These are phyloP conservation scores for Hiodon alosoides DNA, from an alignment of 2,113 vertebrate species.

Conservation along the genomic window DNA sequence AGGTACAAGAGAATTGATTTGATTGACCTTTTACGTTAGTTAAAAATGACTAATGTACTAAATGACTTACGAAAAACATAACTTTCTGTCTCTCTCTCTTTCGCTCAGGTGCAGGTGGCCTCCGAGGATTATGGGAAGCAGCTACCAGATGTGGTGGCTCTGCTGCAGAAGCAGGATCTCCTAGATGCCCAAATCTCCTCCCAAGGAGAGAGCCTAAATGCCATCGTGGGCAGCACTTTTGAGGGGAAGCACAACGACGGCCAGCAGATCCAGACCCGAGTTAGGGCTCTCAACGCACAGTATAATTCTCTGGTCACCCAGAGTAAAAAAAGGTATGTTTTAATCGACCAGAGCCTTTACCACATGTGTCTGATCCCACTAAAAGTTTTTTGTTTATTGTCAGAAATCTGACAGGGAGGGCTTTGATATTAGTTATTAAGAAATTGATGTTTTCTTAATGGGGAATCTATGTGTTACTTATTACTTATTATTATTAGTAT, in stretches of 20 bases:
- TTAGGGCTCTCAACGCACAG: conserved; percentile 61
- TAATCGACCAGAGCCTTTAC: neutral
- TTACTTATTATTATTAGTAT: too few species aligned
- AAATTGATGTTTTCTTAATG: too few species aligned
- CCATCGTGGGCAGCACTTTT: conserved; percentile 53
- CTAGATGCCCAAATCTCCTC: conserved; percentile 71
- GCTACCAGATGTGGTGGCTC: conserved; percentile 66
- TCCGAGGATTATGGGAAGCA: conserved; percentile 71
- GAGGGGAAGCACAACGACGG: conserved; percentile 44
- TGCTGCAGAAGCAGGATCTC: conserved; percentile 79
- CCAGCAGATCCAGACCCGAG: conserved; percentile 63
- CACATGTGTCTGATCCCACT: too few species aligned
- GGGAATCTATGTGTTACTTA: too few species aligned
- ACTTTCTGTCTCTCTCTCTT: neutral
- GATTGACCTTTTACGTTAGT: neutral
- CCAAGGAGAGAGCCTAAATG: conserved; percentile 60
- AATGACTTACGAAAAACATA: too few species aligned
- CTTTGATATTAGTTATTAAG: too few species aligned
- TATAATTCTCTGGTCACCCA: conserved; percentile 66
- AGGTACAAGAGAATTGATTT: conserved; percentile 54
- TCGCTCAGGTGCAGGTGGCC: conserved; percentile 57
- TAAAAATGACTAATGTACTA: neutral
- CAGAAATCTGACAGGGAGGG: too few species aligned
- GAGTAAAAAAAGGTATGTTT: conserved; percentile 69
- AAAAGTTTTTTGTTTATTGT: too few species aligned